These are phyloP conservation scores for Limnodromus scolopaceus DNA, from an alignment of 2,797 vertebrate species.

Conservation along the genomic window DNA sequence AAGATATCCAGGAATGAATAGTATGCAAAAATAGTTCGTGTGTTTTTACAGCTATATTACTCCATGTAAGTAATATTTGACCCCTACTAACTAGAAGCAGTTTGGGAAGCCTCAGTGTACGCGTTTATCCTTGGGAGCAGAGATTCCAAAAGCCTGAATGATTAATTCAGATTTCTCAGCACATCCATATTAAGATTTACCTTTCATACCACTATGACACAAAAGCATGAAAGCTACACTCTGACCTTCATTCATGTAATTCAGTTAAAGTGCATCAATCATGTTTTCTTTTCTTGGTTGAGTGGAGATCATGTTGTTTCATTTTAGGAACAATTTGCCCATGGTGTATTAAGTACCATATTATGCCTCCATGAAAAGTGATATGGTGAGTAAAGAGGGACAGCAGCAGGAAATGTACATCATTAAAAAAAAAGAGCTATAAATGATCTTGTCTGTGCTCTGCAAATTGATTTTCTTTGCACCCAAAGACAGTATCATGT, in stretches of 20 bases:
- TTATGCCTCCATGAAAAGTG: neutral
- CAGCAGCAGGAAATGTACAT: neutral
- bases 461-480: neutral
- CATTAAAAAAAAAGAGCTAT: neutral
- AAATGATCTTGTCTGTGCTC: neutral
- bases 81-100: neutral
- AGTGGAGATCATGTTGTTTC: slow-evolving; percentile 37
- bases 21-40: neutral
- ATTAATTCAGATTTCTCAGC: neutral
- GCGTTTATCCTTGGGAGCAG: neutral
- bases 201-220: slow-evolving; percentile 12
- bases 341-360: slow-evolving; percentile 36
- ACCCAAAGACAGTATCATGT: neutral
- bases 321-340: slow-evolving; percentile 59
- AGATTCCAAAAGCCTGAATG: neutral
- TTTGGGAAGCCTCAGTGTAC: neutral
- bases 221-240: slow-evolving; percentile 33
- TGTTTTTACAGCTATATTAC: neutral
- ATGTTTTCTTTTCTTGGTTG: slow-evolving; percentile 35
- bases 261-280: slow-evolving; percentile 46
- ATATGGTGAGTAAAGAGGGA: neutral
- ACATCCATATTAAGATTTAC: neutral
- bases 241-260: slow-evolving; percentile 53
- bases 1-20: neutral
- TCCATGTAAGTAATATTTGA: neutral